Percentiles rank a stretch among this genome's conserved stretches.
These are phyloP conservation scores for Caenorhabditis inopinata DNA, from an alignment of 1,140 invertebrate genomes.

Conservation along the genomic window DNA sequence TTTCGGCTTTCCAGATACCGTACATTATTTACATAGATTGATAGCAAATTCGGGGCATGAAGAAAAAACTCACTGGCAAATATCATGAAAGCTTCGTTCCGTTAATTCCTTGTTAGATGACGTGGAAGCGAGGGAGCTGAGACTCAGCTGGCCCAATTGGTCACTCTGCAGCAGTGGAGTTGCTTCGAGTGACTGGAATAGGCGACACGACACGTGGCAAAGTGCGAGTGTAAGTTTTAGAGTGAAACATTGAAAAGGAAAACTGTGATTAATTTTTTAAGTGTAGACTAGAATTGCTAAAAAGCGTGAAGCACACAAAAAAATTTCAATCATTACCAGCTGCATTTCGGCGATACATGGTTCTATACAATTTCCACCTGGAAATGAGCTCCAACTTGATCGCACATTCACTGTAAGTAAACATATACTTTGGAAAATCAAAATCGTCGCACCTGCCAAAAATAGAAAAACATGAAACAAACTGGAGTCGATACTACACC, in stretches of 20 bases:
- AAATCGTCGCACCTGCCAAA: not conserved
- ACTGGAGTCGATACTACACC: not conserved
- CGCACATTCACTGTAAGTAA: not conserved
- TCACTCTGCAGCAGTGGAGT: slow-evolving; percentile 48
- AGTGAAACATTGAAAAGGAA: not conserved
- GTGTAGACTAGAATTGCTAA: not conserved
- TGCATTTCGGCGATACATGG: slow-evolving; percentile 43
- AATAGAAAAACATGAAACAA: not conserved
- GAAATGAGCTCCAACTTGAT: not conserved
- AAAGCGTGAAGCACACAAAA: slow-evolving; percentile 5
- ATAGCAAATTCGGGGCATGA: no score
- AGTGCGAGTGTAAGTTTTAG: not conserved
- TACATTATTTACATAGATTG: no score
- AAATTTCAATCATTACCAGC: slow-evolving; percentile 2
- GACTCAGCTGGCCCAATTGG: slow-evolving; percentile 38
- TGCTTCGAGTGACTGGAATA: slow-evolving; percentile 47
- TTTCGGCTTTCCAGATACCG: no score
- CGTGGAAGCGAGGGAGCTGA: slow-evolving; percentile 38
- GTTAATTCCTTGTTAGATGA: slow-evolving; percentile 47
- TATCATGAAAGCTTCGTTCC: slow-evolving; percentile 42
- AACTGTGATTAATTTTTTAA: no score
- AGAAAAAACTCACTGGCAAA: slow-evolving; percentile 46
- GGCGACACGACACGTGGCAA: not conserved
- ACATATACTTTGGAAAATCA: not conserved
- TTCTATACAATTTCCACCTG: slow-evolving; percentile 39